These are phyloP conservation scores for Formica selysi DNA, from an alignment of 1,140 invertebrate genomes.

Conservation along the genomic window DNA sequence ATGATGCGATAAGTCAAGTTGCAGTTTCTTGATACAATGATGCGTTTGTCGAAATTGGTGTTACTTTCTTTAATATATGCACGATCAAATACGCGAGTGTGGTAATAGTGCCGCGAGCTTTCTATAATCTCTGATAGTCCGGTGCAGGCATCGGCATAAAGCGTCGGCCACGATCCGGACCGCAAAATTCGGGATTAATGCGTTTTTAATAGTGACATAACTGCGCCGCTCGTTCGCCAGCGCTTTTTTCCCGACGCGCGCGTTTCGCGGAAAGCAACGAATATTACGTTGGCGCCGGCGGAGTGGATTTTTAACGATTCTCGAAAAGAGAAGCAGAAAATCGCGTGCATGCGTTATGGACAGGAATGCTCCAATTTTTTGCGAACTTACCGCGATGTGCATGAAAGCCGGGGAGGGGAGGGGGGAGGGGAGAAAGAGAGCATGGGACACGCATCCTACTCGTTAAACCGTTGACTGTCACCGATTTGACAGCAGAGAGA, in stretches of 20 bases:
- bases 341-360: constrained; percentile 68
- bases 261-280: constrained; percentile 61
- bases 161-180: constrained; percentile 51
- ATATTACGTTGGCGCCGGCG: constrained; percentile 31
- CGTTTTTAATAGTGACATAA: constrained; percentile 83
- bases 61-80: constrained; percentile 14
- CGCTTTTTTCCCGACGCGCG: constrained; percentile 35
- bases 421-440: background rate
- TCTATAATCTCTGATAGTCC: constrained; percentile 35
- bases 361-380: constrained; percentile 68
- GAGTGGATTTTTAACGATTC: constrained; percentile 67
- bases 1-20: constrained; percentile 7
- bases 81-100: constrained; percentile 45
- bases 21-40: background rate
- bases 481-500: constrained; percentile 56
- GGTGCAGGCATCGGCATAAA: constrained; percentile 49
- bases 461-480: constrained; percentile 19
- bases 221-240: constrained; percentile 66
- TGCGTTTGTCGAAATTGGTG: constrained; percentile 41
- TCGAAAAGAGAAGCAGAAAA: constrained; percentile 59
- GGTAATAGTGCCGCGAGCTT: constrained; percentile 58
- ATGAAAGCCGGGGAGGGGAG: constrained; percentile 53
- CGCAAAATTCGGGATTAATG: constrained; percentile 79
- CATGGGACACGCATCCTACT: constrained; percentile 49
- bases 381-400: constrained; percentile 46